These are phyloP conservation scores for Schizaphis graminum DNA, from an alignment of 2,888 invertebrate genomes.

Conservation along the genomic window DNA sequence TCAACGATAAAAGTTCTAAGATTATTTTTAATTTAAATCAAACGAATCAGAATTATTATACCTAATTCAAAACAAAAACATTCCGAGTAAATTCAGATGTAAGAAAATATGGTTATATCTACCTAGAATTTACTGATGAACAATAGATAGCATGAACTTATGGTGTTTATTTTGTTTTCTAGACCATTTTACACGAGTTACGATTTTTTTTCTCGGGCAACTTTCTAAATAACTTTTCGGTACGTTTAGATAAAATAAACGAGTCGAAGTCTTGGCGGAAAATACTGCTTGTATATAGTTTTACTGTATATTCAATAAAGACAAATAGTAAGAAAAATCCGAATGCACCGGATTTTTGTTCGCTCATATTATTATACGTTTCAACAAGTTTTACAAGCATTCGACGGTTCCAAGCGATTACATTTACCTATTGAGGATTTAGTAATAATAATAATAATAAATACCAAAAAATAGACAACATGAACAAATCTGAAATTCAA, in stretches of 20 bases:
- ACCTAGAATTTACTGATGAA: background rate
- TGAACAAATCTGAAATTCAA: background rate
- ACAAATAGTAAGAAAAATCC: background rate
- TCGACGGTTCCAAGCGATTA: background rate
- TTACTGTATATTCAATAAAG: background rate
- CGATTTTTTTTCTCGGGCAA: background rate
- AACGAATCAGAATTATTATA: background rate
- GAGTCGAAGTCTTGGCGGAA: background rate
- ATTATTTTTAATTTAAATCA: background rate
- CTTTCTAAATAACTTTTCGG: constrained; percentile 18
- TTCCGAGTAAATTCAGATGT: background rate
- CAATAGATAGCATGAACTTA: background rate
- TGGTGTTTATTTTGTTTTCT: background rate
- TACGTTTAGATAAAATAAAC: background rate
- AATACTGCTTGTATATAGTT: background rate
- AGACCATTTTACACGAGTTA: constrained; percentile 11
- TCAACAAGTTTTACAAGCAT: background rate
- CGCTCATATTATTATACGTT: background rate
- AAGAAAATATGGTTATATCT: background rate
- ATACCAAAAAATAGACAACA: background rate
- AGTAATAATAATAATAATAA: background rate
- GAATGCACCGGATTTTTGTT: background rate
- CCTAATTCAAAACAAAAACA: background rate
- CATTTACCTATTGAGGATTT: background rate
- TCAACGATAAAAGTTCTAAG: background rate